These are phyloP conservation scores for Ashinkailepas kermadecensis DNA, from an alignment of 2,888 invertebrate genomes.

Conservation along the genomic window DNA sequence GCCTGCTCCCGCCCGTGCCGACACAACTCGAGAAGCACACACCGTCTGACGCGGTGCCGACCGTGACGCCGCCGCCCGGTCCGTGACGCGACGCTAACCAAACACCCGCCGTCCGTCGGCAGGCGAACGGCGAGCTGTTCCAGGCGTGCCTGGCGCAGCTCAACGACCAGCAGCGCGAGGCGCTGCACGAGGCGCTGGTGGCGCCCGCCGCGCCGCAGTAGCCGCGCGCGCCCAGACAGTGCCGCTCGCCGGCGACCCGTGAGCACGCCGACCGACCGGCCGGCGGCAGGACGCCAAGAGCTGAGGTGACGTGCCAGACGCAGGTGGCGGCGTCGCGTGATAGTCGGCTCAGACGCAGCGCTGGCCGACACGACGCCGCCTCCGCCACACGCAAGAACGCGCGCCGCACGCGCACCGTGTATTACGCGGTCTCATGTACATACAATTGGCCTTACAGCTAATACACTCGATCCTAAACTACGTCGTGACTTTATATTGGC, in stretches of 20 bases:
- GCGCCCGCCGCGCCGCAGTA: not conserved
- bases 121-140: conserved; percentile 69
- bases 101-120: conserved; percentile 40
- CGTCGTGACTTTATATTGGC: conserved; percentile 9
- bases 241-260: not conserved
- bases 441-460: conserved; percentile 13
- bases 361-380: too few species aligned
- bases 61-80: conserved; percentile 11
- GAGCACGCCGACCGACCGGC: not conserved
- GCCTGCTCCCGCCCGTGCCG: conserved; percentile 12
- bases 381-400: too few species aligned
- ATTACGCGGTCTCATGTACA: conserved; percentile 6
- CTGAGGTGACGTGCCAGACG: too few species aligned
- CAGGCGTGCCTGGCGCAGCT: conserved; percentile 69
- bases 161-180: conserved; percentile 71
- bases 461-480: conserved; percentile 6
- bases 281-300: too few species aligned
- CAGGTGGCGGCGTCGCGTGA: too few species aligned
- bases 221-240: not conserved
- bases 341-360: too few species aligned
- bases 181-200: conserved; percentile 52
- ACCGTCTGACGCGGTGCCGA: too few species aligned
- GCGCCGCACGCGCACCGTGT: not conserved
- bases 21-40: not conserved
- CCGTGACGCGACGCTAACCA: not conserved